Evolutionary conservation across 1,140 invertebrate species (phyloP).

Genomic region (Trachymyrmex septentrionalis): DNA sequence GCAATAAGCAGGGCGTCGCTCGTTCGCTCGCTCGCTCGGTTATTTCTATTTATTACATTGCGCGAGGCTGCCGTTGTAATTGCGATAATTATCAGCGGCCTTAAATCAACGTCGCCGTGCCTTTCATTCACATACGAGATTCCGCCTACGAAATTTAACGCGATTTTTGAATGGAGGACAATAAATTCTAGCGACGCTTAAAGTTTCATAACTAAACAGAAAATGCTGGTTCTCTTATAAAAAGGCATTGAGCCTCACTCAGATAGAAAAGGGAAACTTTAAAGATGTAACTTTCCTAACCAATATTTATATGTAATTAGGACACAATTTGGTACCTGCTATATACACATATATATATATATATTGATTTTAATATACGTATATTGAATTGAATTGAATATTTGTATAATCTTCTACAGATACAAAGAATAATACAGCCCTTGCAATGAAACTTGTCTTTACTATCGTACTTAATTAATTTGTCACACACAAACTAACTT

Average conservation of each 20-base stretch:
- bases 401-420: too few species aligned
- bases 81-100: slow-evolving; percentile 51
- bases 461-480: too few species aligned
- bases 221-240: not conserved
- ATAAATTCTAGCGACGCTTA: not conserved
- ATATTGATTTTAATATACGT: not conserved
- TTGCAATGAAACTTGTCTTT: too few species aligned
- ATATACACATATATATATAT: too few species aligned
- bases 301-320: too few species aligned
- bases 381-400: too few species aligned
- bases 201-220: not conserved
- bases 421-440: too few species aligned
- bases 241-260: not conserved
- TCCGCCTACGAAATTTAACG: not conserved
- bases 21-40: slow-evolving; percentile 11
- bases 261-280: not conserved
- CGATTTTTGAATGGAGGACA: not conserved
- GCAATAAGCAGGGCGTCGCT: slow-evolving; percentile 37
- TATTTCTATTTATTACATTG: slow-evolving; percentile 58
- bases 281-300: too few species aligned
- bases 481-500: too few species aligned
- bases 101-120: slow-evolving; percentile 54
- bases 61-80: slow-evolving; percentile 39
- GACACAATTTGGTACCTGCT: too few species aligned
- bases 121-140: slow-evolving; percentile 15